These are phyloP conservation scores for Gadus chalcogrammus DNA, from an alignment of 2,113 vertebrate species.

Conservation along the genomic window DNA sequence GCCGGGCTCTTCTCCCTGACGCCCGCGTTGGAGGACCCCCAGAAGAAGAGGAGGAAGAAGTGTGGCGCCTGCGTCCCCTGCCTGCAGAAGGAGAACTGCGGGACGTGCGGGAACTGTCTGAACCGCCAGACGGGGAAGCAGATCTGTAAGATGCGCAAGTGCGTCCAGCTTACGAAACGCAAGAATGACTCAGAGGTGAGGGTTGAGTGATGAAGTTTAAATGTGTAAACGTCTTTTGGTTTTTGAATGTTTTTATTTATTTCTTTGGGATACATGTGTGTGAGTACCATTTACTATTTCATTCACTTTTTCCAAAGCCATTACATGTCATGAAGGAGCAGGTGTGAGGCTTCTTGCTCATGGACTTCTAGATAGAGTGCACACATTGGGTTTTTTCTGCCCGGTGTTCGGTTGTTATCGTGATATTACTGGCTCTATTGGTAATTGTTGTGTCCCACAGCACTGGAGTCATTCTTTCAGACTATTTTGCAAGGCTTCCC, in stretches of 20 bases:
- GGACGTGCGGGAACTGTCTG: slow-evolving; percentile 80
- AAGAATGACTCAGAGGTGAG: slow-evolving; percentile 53
- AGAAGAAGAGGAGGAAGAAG: slow-evolving; percentile 81
- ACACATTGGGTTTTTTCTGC: too few relatives aligned
- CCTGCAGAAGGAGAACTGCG: slow-evolving; percentile 79
- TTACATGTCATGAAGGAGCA: too few relatives aligned
- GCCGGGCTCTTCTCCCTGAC: slow-evolving; percentile 63
- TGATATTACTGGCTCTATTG: not conserved
- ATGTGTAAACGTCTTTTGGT: not conserved
- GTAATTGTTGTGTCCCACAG: slow-evolving; percentile 10
- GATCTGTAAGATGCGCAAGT: slow-evolving; percentile 86
- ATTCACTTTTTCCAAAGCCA: too few relatives aligned
- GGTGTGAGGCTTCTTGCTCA: too few relatives aligned
- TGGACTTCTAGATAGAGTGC: too few relatives aligned
- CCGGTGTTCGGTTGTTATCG: not conserved
- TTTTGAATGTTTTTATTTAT: not conserved
- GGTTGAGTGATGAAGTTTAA: not conserved
- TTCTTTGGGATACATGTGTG: not conserved
- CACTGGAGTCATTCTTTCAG: not conserved
- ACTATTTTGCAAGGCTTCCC: not conserved
- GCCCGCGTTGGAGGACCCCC: slow-evolving; percentile 30
- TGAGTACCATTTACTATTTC: not conserved
- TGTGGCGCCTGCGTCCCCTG: slow-evolving; percentile 82
- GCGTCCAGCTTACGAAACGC: slow-evolving; percentile 80
- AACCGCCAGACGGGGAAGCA: slow-evolving; percentile 85